Conservation (phyloP, 2,888 invertebrate species). For the Phalera bucephala region DNA sequence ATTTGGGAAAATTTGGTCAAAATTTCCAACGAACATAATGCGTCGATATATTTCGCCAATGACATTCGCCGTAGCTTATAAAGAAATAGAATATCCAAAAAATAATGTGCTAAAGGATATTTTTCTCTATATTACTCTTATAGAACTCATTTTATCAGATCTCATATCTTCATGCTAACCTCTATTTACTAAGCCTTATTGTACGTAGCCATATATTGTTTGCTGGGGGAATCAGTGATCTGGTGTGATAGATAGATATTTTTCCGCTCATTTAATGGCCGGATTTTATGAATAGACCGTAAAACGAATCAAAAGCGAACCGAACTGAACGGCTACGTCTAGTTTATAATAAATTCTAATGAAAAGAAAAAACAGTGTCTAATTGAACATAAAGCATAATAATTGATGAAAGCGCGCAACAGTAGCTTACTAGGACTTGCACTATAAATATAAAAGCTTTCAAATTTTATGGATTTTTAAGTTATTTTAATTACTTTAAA, state of each 20-base stretch:
- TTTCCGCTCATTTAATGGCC: slow-evolving; percentile 28
- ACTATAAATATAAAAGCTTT: slow-evolving; percentile 27
- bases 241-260: no score
- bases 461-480: slow-evolving; percentile 9
- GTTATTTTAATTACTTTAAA: slow-evolving; percentile 1
- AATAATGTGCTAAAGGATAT: no score
- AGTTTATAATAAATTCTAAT: slow-evolving; percentile 22
- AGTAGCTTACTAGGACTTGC: slow-evolving; percentile 40
- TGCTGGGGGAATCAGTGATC: no score
- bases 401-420: slow-evolving; percentile 44
- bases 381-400: slow-evolving; percentile 54
- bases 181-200: no score
- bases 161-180: no score
- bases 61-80: no score
- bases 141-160: no score
- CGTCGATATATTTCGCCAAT: no score
- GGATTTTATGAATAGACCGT: slow-evolving; percentile 28
- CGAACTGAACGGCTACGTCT: slow-evolving; percentile 31
- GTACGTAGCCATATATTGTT: slow-evolving; percentile 4
- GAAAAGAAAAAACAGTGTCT: slow-evolving; percentile 34
- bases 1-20: no score
- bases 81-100: no score
- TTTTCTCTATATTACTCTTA: no score
- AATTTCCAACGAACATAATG: no score
- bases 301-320: slow-evolving; percentile 40